phyloP scores from a whole-genome alignment of 2,888 invertebrate species.

The Sthenelais limicola region DNA sequence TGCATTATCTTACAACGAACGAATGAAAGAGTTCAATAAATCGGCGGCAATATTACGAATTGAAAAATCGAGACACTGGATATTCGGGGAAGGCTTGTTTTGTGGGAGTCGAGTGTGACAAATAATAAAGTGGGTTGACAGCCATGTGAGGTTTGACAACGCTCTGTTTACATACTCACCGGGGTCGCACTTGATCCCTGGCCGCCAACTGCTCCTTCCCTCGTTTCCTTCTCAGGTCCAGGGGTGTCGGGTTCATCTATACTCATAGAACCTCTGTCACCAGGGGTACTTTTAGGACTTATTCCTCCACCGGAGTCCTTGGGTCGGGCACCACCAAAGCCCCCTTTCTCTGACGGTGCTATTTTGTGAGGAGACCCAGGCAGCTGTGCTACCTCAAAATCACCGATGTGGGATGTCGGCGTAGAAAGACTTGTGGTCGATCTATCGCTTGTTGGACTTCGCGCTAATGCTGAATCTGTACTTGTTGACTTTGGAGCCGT shows the following conservation, averaged over 20 bases:
- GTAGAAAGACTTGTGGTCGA: slow-evolving; percentile 45
- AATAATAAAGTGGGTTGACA: too few relatives aligned
- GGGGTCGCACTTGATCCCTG: slow-evolving; percentile 38
- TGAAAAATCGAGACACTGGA: too few relatives aligned
- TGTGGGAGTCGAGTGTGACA: too few relatives aligned
- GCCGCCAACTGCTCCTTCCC: slow-evolving; percentile 18
- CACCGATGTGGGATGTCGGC: slow-evolving; percentile 43
- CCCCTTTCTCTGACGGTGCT: slow-evolving; percentile 24
- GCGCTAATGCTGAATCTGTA: slow-evolving; percentile 49
- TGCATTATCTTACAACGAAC: too few relatives aligned
- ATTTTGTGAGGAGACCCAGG: slow-evolving; percentile 41
- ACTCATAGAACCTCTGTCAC: slow-evolving; percentile 33
- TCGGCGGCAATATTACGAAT: too few relatives aligned
- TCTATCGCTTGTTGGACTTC: slow-evolving; percentile 47
- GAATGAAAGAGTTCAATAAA: too few relatives aligned
- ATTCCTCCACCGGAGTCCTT: slow-evolving; percentile 40
- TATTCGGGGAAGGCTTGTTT: too few relatives aligned
- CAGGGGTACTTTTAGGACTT: slow-evolving; percentile 35
- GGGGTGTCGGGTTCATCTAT: slow-evolving; percentile 35
- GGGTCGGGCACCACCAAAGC: slow-evolving; percentile 39
- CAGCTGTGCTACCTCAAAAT: slow-evolving; percentile 41
- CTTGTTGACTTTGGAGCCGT: slow-evolving; percentile 48
- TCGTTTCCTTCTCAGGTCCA: neutral
- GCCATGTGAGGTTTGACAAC: slow-evolving; percentile 34
- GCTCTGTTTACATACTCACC: slow-evolving; percentile 37